These are phyloP conservation scores for Melanotus villosus DNA, from an alignment of 2,888 invertebrate species.

Conservation along the genomic window DNA sequence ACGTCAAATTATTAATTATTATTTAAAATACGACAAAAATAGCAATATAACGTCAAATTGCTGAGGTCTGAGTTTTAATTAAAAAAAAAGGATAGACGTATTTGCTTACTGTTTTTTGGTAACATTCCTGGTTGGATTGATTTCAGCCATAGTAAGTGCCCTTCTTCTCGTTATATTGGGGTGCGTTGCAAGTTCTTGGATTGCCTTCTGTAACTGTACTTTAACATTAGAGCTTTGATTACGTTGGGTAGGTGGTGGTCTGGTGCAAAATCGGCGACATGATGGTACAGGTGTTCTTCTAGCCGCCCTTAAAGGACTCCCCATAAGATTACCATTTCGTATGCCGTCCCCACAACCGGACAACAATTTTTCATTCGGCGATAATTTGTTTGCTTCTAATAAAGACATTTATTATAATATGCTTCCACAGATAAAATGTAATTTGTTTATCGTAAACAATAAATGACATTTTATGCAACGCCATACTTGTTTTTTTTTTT, in stretches of 20 bases:
- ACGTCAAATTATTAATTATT: too few relatives aligned
- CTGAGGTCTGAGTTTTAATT: too few relatives aligned
- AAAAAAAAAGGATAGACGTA: too few relatives aligned
- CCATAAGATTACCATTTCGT: constrained; percentile 11
- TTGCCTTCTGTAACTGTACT: constrained; percentile 24
- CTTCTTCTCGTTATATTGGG: constrained; percentile 21
- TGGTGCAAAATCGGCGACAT: constrained; percentile 38
- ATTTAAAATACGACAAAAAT: too few relatives aligned
- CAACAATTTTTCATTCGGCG: constrained; percentile 18
- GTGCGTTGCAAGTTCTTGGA: constrained; percentile 24
- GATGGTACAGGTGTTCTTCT: constrained; percentile 30
- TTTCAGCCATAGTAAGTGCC: constrained; percentile 39
- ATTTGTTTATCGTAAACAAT: constrained; percentile 37
- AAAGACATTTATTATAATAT: constrained; percentile 34
- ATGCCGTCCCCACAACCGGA: constrained; percentile 38
- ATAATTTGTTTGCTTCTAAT: constrained; percentile 20
- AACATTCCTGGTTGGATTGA: constrained; percentile 28
- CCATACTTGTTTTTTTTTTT: neutral
- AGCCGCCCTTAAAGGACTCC: neutral
- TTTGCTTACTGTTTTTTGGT: neutral
- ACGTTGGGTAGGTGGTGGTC: constrained; percentile 15
- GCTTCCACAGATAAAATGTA: constrained; percentile 15
- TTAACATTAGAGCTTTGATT: constrained; percentile 17
- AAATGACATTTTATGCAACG: constrained; percentile 19
- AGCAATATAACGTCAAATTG: too few relatives aligned